These are phyloP conservation scores for Bombylius major DNA, from an alignment of 2,888 invertebrate genomes.

Conservation along the genomic window DNA sequence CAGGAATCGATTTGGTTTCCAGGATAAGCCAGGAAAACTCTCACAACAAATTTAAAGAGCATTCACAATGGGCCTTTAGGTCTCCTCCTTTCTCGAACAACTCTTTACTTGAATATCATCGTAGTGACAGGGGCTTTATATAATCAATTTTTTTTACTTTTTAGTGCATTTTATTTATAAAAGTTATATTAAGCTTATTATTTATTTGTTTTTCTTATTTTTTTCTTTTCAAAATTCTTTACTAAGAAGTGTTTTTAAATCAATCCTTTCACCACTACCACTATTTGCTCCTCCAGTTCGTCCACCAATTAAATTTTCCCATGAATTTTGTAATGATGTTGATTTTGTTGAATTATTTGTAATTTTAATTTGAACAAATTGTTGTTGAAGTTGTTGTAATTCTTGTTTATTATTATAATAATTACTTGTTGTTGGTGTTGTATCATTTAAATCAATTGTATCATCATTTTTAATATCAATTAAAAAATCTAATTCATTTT, in stretches of 20 bases:
- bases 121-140: too few relatives aligned
- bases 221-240: neutral
- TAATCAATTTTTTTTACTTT: too few relatives aligned
- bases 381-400: neutral
- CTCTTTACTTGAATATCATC: too few relatives aligned
- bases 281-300: neutral
- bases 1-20: too few relatives aligned
- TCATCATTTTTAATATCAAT: neutral
- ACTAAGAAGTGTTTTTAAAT: neutral
- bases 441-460: neutral
- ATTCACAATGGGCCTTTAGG: too few relatives aligned
- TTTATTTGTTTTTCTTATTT: too few relatives aligned
- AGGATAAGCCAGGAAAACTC: too few relatives aligned
- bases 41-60: too few relatives aligned
- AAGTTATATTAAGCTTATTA: too few relatives aligned
- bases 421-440: too few relatives aligned
- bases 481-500: neutral
- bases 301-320: slow-evolving; percentile 7
- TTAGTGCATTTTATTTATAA: too few relatives aligned
- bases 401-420: neutral
- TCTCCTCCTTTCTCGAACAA: too few relatives aligned
- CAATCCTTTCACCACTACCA: neutral
- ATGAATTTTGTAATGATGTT: neutral
- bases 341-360: neutral
- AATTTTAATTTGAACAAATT: slow-evolving; percentile 9